phyloP scores from a whole-genome alignment of 2,888 invertebrate species.

The Isoperla grammatica region DNA sequence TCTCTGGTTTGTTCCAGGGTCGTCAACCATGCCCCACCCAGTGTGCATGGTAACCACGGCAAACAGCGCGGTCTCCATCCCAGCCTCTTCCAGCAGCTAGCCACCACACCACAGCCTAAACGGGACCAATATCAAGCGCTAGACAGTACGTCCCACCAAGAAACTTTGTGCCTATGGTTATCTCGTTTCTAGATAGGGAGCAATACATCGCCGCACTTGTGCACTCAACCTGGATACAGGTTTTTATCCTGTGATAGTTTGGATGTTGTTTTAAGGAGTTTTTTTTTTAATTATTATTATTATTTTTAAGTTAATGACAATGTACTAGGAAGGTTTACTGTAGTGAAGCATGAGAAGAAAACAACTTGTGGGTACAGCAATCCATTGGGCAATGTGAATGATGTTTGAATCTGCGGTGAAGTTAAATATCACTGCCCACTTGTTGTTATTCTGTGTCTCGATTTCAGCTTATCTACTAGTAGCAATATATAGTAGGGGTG shows the following conservation, averaged over 20 bases:
- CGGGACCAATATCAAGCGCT: conserved; percentile 24
- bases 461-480: background rate
- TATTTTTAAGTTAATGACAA: background rate
- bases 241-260: too few species aligned
- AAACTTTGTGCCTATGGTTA: conserved; percentile 15
- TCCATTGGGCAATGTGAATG: too few species aligned
- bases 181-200: conserved; percentile 2
- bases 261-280: background rate
- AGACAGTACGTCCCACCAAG: conserved; percentile 5
- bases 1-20: conserved; percentile 12
- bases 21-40: conserved; percentile 24
- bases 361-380: too few species aligned
- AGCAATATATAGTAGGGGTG: too few species aligned
- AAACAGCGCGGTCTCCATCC: conserved; percentile 27
- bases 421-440: too few species aligned
- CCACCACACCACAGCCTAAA: conserved; percentile 18
- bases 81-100: conserved; percentile 33
- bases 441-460: background rate
- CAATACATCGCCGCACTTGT: background rate
- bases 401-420: too few species aligned
- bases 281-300: background rate
- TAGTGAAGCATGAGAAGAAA: too few species aligned
- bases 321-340: background rate
- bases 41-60: conserved; percentile 15
- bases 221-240: too few species aligned